Conservation (phyloP, 2,113 vertebrate genomes). For the Puntigrus tetrazona region DNA sequence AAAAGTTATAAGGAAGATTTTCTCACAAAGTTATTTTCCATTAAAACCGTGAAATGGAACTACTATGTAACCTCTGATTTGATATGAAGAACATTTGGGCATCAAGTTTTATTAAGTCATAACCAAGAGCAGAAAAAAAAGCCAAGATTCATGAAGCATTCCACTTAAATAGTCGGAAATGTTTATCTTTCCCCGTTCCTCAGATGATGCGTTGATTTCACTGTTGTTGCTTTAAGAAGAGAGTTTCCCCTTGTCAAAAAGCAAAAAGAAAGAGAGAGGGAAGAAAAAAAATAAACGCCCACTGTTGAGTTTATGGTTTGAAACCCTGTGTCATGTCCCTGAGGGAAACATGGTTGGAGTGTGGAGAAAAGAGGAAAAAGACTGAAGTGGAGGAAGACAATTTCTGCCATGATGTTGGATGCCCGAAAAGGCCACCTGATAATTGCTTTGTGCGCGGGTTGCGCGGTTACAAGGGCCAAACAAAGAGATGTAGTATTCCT, state of each 20-base stretch:
- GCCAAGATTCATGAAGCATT: conserved; percentile 53
- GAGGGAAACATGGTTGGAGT: conserved; percentile 30
- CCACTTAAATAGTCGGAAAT: conserved; percentile 54
- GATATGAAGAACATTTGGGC: conserved; percentile 34
- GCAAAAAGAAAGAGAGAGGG: conserved; percentile 45
- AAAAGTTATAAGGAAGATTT: conserved; percentile 24
- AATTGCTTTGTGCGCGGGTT: conserved; percentile 59
- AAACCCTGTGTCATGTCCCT: conserved; percentile 62
- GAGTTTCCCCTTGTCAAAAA: conserved; percentile 52
- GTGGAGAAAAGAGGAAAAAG: conserved; percentile 42
- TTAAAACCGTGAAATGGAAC: conserved; percentile 3
- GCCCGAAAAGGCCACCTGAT: conserved; percentile 62
- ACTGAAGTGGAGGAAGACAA: conserved; percentile 44
- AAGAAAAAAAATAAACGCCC: conserved; percentile 59
- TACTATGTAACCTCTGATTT: conserved; percentile 20
- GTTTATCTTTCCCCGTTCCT: conserved; percentile 56
- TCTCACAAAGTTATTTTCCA: conserved; percentile 33
- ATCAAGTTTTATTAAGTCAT: conserved; percentile 56
- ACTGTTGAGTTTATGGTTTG: conserved; percentile 62
- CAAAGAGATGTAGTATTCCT: conserved; percentile 62
- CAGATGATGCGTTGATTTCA: conserved; percentile 60
- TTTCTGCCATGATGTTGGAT: conserved; percentile 43
- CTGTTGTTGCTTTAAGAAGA: conserved; percentile 54
- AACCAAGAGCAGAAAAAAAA: conserved; percentile 44
- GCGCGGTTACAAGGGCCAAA: conserved; percentile 67